A percentile compares a stretch with the other conserved stretches of the same genome.
These are phyloP conservation scores for Pitangus sulphuratus DNA, from an alignment of 2,797 vertebrate genomes.

Conservation along the genomic window DNA sequence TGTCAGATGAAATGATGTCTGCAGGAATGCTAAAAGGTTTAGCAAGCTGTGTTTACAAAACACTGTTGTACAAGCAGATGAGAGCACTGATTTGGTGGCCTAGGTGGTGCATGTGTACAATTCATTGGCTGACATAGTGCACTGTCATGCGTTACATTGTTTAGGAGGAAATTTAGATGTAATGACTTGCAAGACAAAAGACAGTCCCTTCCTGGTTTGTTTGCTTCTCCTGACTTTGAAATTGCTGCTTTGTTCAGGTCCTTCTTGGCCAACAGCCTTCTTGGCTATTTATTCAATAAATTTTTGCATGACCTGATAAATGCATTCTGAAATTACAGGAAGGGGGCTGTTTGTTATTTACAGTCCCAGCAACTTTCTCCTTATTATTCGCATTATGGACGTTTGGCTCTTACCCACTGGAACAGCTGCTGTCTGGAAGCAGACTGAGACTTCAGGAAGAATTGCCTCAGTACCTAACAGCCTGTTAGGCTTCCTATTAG, in stretches of 20 bases:
- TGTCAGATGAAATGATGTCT: not conserved
- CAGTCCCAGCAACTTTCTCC: constrained; percentile 30
- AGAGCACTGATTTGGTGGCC: not conserved
- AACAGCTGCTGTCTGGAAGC: constrained; percentile 29
- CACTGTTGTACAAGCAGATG: not conserved
- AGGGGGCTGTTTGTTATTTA: constrained; percentile 4
- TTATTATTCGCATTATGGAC: not conserved
- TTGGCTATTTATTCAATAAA: not conserved
- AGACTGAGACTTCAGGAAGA: not conserved
- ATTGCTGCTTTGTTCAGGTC: constrained; percentile 14
- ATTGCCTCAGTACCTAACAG: not conserved
- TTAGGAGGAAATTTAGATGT: constrained; percentile 15
- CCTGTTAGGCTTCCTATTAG: not conserved
- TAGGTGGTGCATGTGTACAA: not conserved
- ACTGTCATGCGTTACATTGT: not conserved
- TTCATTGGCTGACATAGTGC: not conserved
- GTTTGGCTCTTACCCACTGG: not conserved
- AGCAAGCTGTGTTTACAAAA: not conserved
- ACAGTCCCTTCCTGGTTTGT: not conserved
- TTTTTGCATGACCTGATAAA: constrained; percentile 11
- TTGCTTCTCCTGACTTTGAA: constrained; percentile 20
- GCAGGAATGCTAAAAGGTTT: not conserved
- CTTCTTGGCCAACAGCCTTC: constrained; percentile 14
- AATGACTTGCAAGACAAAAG: constrained; percentile 22
- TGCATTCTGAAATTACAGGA: constrained; percentile 20